Evolutionary conservation across 23 tunicate species (phyloP).

Genomic region (Corella eumyota): DNA sequence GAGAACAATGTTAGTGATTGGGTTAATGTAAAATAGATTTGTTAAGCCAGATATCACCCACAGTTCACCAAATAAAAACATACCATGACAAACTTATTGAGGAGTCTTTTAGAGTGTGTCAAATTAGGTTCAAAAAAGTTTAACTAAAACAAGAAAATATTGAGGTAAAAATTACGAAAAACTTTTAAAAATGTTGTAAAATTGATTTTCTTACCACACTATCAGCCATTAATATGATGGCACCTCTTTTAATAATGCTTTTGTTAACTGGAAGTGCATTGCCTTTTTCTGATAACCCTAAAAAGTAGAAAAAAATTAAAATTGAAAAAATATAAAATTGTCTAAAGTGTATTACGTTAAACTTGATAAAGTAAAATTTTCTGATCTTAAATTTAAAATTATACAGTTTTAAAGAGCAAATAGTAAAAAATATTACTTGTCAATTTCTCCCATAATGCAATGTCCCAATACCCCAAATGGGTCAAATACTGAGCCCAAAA

Average conservation of each 20-base stretch:
- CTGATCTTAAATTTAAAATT: too few relatives aligned
- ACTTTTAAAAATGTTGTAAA: background rate
- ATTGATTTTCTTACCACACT: slow-evolving; percentile 26
- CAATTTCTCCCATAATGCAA: slow-evolving; percentile 29
- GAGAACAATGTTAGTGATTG: too few relatives aligned
- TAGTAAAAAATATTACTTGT: slow-evolving; percentile 6
- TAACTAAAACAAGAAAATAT: background rate
- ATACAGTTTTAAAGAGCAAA: too few relatives aligned
- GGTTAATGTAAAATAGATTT: too few relatives aligned
- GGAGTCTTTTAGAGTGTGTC: too few relatives aligned
- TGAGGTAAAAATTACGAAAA: background rate
- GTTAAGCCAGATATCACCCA: too few relatives aligned
- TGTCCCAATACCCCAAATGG: slow-evolving; percentile 19
- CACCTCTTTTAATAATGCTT: slow-evolving; percentile 35
- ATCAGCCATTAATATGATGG: slow-evolving; percentile 63
- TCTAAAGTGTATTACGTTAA: too few relatives aligned
- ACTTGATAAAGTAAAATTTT: too few relatives aligned
- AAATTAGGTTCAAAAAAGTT: background rate
- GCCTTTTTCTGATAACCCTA: background rate
- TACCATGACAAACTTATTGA: too few relatives aligned
- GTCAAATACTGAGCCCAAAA: slow-evolving; percentile 67
- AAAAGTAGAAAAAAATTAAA: too few relatives aligned
- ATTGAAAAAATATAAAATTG: too few relatives aligned
- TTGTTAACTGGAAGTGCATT: background rate
- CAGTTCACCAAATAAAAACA: too few relatives aligned